These are phyloP conservation scores for Ophiothrix spiculata DNA, from an alignment of 35 echinoderm and acorn worm species.

Conservation along the genomic window DNA sequence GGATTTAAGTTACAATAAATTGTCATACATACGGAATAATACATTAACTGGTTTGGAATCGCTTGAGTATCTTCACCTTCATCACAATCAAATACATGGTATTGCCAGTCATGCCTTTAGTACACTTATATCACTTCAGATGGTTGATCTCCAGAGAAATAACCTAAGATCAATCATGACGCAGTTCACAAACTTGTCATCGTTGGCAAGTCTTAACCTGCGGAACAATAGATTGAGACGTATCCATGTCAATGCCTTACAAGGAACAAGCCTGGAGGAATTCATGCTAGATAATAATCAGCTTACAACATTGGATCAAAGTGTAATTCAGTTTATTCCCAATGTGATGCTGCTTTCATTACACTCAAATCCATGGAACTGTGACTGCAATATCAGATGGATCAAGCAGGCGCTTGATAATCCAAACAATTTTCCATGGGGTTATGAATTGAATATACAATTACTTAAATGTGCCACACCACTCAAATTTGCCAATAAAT, in stretches of 20 bases:
- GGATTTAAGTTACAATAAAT: slow-evolving; percentile 27
- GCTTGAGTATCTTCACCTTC: slow-evolving; percentile 3
- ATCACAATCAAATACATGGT: slow-evolving; percentile 3
- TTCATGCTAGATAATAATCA: slow-evolving; percentile 38
- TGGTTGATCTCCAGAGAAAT: slow-evolving; percentile 34
- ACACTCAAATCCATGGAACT: slow-evolving; percentile 57
- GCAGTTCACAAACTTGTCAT: slow-evolving; percentile 36
- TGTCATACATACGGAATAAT: slow-evolving; percentile 2
- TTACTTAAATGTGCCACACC: slow-evolving; percentile 28
- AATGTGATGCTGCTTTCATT: slow-evolving; percentile 21
- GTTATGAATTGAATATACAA: slow-evolving; percentile 17
- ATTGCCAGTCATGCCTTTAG: slow-evolving; percentile 10
- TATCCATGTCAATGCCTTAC: slow-evolving; percentile 26
- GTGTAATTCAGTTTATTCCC: slow-evolving; percentile 3
- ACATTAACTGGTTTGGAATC: slow-evolving; percentile 15
- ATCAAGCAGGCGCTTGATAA: slow-evolving; percentile 30
- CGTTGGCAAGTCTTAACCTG: slow-evolving; percentile 23
- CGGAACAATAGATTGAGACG: slow-evolving; percentile 20
- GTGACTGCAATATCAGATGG: slow-evolving; percentile 70
- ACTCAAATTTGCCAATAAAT: not conserved
- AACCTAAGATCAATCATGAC: not conserved
- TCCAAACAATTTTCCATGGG: not conserved
- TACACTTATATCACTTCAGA: not conserved
- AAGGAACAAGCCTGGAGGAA: not conserved
- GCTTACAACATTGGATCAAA: slow-evolving; percentile 28